These are phyloP conservation scores for Steatornis caripensis DNA, from an alignment of 2,113 vertebrate species.

Conservation along the genomic window DNA sequence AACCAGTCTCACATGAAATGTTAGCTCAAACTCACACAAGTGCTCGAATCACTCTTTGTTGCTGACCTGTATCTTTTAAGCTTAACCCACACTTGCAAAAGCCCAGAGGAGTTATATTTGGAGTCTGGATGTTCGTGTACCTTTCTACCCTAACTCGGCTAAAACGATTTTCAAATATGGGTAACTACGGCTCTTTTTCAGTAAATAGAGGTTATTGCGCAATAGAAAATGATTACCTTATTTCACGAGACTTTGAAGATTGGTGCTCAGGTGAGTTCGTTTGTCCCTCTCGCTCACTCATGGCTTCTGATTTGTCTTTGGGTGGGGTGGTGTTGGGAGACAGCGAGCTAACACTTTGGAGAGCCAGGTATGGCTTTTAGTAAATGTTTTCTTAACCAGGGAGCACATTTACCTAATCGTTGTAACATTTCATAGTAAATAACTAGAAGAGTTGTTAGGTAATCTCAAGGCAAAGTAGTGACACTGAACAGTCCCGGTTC, in stretches of 20 bases:
- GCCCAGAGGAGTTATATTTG: not conserved
- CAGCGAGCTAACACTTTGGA: not conserved
- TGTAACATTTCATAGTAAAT: not conserved
- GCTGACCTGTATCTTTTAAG: constrained; percentile 33
- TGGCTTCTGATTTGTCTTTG: not conserved
- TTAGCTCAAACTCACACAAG: not conserved
- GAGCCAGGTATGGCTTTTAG: not conserved
- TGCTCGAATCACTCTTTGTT: not conserved
- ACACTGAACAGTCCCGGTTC: not conserved
- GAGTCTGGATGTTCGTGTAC: not conserved
- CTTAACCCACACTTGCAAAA: constrained; percentile 17
- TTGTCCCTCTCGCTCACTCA: not conserved
- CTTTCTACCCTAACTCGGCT: not conserved
- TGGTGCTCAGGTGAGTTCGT: not conserved
- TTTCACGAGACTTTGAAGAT: not conserved
- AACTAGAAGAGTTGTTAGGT: not conserved
- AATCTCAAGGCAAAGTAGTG: not conserved
- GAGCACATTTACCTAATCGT: not conserved
- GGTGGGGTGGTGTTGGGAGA: not conserved
- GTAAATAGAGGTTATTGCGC: not conserved
- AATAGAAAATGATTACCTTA: not conserved
- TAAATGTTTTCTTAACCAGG: not conserved
- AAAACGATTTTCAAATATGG: not conserved
- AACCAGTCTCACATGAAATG: constrained; percentile 6
- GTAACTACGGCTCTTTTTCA: not conserved